phyloP scores from a whole-genome alignment of 2,888 invertebrate genomes.

The Corbicula japonica region DNA sequence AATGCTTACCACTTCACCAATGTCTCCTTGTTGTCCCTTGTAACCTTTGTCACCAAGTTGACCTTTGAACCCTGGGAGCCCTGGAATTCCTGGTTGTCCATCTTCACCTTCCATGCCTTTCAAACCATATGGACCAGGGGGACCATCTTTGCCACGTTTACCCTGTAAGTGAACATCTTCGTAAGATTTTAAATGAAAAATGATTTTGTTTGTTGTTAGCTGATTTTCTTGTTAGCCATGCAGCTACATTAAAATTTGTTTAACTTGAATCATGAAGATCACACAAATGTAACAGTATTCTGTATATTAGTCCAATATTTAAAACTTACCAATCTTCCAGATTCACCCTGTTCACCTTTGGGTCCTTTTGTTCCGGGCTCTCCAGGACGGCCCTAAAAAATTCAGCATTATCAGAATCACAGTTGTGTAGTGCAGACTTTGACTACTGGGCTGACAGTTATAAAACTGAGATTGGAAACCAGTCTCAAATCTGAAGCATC shows the following conservation, averaged over 20 bases:
- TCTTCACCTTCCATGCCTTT: constrained; percentile 76
- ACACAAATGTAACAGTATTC: not conserved
- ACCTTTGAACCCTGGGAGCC: constrained; percentile 72
- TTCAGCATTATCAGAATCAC: not conserved
- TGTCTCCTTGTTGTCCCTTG: constrained; percentile 63
- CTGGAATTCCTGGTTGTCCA: constrained; percentile 69
- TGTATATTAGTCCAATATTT: not conserved
- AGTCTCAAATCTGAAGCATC: no score
- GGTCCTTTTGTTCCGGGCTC: constrained; percentile 71
- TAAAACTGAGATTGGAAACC: no score
- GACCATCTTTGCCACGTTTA: constrained; percentile 80
- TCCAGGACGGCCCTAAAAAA: constrained; percentile 68
- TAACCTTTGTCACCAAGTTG: constrained; percentile 58
- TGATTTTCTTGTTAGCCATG: not conserved
- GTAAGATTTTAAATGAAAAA: not conserved
- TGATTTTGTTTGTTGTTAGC: not conserved
- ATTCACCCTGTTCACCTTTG: constrained; percentile 75
- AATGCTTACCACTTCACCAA: constrained; percentile 60
- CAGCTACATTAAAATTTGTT: no score
- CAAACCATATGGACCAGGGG: constrained; percentile 72
- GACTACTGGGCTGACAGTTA: no score
- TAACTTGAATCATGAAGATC: not conserved
- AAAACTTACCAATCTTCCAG: constrained; percentile 68
- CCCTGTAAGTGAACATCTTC: constrained; percentile 77
- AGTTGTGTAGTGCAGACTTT: no score